Conservation (phyloP, 2,888 invertebrate species). For the Drosophila ezoana region DNA sequence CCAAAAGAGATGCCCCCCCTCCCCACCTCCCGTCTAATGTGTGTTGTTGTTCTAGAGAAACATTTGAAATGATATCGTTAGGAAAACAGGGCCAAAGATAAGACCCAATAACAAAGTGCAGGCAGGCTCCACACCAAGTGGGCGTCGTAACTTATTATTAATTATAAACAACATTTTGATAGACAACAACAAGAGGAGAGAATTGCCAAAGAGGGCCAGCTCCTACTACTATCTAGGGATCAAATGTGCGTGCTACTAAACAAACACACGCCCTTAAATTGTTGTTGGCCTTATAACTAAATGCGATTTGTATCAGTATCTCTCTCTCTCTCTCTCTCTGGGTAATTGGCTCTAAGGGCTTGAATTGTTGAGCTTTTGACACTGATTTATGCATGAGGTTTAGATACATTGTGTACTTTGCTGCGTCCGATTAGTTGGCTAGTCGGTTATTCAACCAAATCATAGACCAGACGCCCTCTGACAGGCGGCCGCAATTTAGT, state of each 20-base stretch:
- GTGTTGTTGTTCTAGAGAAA: slow-evolving; percentile 64
- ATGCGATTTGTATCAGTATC: slow-evolving; percentile 58
- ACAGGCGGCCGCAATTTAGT: slow-evolving; percentile 65
- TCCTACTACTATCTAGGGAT: slow-evolving; percentile 42
- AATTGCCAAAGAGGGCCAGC: slow-evolving; percentile 3
- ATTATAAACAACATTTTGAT: slow-evolving; percentile 66
- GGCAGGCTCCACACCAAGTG: slow-evolving; percentile 38
- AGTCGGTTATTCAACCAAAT: slow-evolving; percentile 45
- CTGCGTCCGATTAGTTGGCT: slow-evolving; percentile 10
- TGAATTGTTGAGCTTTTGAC: slow-evolving; percentile 28
- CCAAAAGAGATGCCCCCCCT: slow-evolving; percentile 28
- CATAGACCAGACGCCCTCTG: slow-evolving; percentile 44
- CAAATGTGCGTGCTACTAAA: slow-evolving; percentile 70
- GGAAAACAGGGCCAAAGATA: slow-evolving; percentile 52
- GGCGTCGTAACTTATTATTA: slow-evolving; percentile 71
- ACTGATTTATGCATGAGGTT: slow-evolving; percentile 64
- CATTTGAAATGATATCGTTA: slow-evolving; percentile 65
- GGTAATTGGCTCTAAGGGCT: slow-evolving; percentile 44
- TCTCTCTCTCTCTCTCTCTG: neutral
- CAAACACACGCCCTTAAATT: slow-evolving; percentile 62
- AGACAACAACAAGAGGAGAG: slow-evolving; percentile 43
- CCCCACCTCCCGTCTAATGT: slow-evolving; percentile 24
- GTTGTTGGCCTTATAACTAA: slow-evolving; percentile 53
- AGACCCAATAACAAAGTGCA: slow-evolving; percentile 44
- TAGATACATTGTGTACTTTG: slow-evolving; percentile 29